Evolutionary conservation across 2,888 invertebrate genomes (phyloP).

Genomic region (Stenolophus ochropezus): DNA sequence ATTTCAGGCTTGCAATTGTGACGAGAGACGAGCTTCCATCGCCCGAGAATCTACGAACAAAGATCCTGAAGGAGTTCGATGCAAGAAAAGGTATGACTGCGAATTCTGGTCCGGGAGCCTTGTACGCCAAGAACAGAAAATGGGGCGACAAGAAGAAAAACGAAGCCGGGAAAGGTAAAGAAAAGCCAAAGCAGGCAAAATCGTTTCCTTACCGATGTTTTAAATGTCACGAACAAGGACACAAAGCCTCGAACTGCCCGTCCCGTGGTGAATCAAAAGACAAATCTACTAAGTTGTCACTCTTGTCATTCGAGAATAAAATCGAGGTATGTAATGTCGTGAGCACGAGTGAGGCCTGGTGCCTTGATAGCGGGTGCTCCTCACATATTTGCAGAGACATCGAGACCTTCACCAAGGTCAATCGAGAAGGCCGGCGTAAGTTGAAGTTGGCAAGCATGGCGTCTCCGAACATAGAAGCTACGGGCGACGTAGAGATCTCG

Average conservation of each 20-base stretch:
- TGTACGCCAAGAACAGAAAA: too few relatives aligned
- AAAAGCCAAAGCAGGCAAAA: too few relatives aligned
- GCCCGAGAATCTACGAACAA: background rate
- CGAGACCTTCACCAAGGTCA: background rate
- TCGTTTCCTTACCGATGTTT: too few relatives aligned
- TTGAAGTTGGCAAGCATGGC: background rate
- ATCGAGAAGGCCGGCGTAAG: background rate
- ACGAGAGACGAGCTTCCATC: background rate
- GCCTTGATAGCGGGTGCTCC: background rate
- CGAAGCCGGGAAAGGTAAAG: too few relatives aligned
- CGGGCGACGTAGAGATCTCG: background rate
- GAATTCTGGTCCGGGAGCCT: too few relatives aligned
- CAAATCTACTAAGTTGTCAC: background rate
- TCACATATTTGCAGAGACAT: background rate
- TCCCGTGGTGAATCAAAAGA: too few relatives aligned
- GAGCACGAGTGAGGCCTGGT: too few relatives aligned
- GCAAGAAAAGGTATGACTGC: background rate
- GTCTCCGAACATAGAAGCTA: background rate
- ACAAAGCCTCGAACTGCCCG: too few relatives aligned
- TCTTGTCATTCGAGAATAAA: background rate
- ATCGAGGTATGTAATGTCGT: too few relatives aligned
- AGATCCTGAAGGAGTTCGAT: background rate
- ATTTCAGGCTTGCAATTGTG: background rate
- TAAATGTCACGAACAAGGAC: too few relatives aligned
- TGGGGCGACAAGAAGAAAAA: too few relatives aligned